Base-by-base conservation (phyloP, 1,140 invertebrate genomes). In the Drosophila nebulosa region DNA sequence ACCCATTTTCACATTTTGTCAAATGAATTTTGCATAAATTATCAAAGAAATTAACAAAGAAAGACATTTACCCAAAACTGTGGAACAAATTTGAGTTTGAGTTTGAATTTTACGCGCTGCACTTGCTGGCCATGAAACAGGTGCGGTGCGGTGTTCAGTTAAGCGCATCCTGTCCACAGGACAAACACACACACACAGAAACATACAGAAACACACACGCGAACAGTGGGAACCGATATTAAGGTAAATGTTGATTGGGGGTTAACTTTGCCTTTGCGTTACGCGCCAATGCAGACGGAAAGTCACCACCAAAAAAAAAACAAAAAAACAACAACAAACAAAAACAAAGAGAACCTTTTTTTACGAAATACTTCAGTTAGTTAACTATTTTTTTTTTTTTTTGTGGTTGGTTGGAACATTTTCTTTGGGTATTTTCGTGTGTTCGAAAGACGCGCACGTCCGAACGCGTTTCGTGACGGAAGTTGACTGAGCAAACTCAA, bases 391-490 rank as follows among this genome's bases (percentile, higher is more conserved):
- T 24, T 12, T 30, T 73, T 52, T n/a, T 62, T 26, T 60, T 26
- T 36, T 21, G 46, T 7, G 36, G 18, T 39, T 27, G 12, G n/a
- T 22, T 22, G 14, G 27, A 55, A 56, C 24, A 32, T 69, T 75
- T 60, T 63, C 30, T 35, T 64, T 52, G 46, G 12, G 18, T 51
- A 24, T 42, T 4, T 39, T 10, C n/a, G n/a, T n/a, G n/a, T n/a
- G n/a, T 24, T 16, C 0, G 4, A 14, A 30, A 30, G 2, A 30
- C 27, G 27, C 74, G 64, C 81, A 86, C 83, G 81, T 86, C 81
- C 81, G 78, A 78, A 62, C 74, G 78, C 74, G 74, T 72, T 72
- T 86, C 83, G 81, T 81, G 78, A 62, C 81, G 83, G 78, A 86
- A 86, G 70, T 86, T 73, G 78, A 86, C 83, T 86, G 81, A 86